phyloP scores from a whole-genome alignment of 2,113 vertebrate species.

The Craseonycteris thonglongyai region DNA sequence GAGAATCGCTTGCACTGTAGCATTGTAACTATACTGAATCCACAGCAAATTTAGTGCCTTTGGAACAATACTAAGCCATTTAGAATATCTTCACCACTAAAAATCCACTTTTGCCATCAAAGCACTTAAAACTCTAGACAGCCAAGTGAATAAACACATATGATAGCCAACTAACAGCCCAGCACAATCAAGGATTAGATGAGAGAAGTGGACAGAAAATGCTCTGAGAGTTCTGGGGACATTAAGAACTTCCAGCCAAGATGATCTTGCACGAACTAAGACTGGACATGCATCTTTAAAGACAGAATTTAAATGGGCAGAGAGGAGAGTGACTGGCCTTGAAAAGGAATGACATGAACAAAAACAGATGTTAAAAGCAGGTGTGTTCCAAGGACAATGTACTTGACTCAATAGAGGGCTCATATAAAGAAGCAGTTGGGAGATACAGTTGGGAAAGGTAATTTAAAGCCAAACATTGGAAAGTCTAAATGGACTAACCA shows the following conservation, averaged over 20 bases:
- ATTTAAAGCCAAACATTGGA: neutral
- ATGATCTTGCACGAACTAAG: neutral
- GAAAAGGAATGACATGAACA: neutral
- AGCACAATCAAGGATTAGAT: neutral
- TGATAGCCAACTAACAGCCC: neutral
- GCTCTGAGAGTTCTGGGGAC: neutral
- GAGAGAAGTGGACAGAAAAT: neutral
- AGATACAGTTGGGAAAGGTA: neutral
- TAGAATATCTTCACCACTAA: neutral
- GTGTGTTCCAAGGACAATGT: neutral
- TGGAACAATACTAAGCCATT: neutral
- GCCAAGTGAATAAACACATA: neutral
- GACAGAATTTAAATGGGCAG: neutral
- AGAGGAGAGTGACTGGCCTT: neutral
- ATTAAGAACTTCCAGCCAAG: neutral
- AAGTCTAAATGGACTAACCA: neutral
- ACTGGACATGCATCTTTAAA: neutral
- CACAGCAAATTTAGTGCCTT: neutral
- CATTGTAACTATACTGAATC: neutral
- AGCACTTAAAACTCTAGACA: slow-evolving; percentile 3
- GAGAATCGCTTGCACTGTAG: neutral
- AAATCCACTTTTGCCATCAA: neutral
- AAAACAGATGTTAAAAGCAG: neutral
- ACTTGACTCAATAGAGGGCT: neutral
- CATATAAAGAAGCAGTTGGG: neutral